Percentiles rank a stretch among this genome's conserved stretches.
These are phyloP conservation scores for Drosophila murphyi DNA, from an alignment of 1,140 invertebrate species.

Conservation along the genomic window DNA sequence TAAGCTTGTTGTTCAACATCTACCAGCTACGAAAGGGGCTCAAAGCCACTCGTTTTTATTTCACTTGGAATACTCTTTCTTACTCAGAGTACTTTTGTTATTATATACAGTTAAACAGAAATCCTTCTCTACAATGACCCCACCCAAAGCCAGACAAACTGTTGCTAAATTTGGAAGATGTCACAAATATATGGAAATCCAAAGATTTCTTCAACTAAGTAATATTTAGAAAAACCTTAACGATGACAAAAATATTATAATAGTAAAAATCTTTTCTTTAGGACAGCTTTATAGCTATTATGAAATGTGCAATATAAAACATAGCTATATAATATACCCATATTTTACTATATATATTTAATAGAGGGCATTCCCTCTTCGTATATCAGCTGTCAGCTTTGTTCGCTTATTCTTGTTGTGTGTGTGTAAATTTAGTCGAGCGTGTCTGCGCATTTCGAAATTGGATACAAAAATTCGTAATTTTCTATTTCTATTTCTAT, in stretches of 20 bases:
- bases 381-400: background rate
- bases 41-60: conserved; percentile 43
- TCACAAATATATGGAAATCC: no score
- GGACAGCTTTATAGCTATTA: no score
- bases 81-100: background rate
- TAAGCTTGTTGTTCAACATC: conserved; percentile 62
- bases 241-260: no score
- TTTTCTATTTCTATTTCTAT: conserved; percentile 32
- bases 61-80: conserved; percentile 39
- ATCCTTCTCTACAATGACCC: no score
- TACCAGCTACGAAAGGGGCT: conserved; percentile 41
- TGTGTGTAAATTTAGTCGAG: conserved; percentile 58
- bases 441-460: conserved; percentile 67
- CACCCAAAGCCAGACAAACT: no score
- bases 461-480: conserved; percentile 64
- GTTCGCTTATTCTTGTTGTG: background rate
- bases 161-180: no score
- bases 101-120: background rate
- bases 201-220: no score
- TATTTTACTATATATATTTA: background rate
- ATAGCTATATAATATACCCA: no score
- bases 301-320: no score
- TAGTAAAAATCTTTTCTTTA: no score
- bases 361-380: conserved; percentile 9
- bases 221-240: no score